A percentile compares a stretch with the other conserved stretches of the same genome.
Evolutionary conservation across 2,797 vertebrate genomes (phyloP).

Genomic region (Loris lydekkerianus): DNA sequence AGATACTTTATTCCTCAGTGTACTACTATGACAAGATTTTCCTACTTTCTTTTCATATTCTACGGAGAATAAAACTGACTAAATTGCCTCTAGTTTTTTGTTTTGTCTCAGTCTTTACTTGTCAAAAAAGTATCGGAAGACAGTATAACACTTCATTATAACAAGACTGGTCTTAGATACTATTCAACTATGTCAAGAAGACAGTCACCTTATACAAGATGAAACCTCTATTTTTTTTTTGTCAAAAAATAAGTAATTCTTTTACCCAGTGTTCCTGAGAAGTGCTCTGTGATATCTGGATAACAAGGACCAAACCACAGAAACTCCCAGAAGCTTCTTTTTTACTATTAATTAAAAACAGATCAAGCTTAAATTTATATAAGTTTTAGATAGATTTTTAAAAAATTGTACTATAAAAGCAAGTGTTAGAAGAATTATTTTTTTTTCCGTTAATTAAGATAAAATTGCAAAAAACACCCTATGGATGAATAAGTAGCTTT

Average conservation of each 20-base stretch:
- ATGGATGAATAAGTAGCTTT: not conserved
- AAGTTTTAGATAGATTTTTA: slow-evolving; percentile 10
- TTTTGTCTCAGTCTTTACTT: slow-evolving; percentile 61
- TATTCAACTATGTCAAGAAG: slow-evolving; percentile 14
- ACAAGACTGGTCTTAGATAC: not conserved
- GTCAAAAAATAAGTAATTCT: slow-evolving; percentile 9
- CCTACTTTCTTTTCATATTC: slow-evolving; percentile 40
- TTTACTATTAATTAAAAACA: slow-evolving; percentile 61
- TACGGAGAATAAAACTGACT: not conserved
- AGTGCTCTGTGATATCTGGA: not conserved
- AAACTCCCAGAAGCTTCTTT: slow-evolving; percentile 71
- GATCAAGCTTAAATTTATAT: slow-evolving; percentile 61
- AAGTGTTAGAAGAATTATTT: not conserved
- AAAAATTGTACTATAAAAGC: slow-evolving; percentile 49
- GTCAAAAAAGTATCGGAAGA: slow-evolving; percentile 62
- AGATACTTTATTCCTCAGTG: slow-evolving; percentile 21
- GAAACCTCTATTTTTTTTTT: not conserved
- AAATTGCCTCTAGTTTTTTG: not conserved
- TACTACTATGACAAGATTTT: slow-evolving; percentile 38
- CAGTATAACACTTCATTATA: slow-evolving; percentile 62
- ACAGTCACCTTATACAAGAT: slow-evolving; percentile 50
- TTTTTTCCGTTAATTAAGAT: slow-evolving; percentile 1
- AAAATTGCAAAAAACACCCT: not conserved
- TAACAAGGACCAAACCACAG: not conserved
- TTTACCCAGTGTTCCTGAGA: slow-evolving; percentile 53